Conservation (phyloP, 2,113 vertebrate genomes). For the Coracopsis vasa region DNA sequence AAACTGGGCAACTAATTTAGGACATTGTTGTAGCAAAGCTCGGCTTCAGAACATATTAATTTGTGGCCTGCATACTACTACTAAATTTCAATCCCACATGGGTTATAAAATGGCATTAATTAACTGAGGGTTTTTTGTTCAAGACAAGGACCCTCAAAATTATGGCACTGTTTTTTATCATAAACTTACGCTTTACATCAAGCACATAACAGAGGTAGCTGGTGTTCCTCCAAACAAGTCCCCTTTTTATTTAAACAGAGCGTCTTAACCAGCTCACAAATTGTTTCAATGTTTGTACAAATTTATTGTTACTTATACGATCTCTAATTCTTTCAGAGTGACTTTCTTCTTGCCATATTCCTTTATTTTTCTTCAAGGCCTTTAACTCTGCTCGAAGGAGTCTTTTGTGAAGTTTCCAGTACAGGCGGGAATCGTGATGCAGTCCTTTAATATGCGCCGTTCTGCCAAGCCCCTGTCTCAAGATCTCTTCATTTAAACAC, state of each 20-base stretch:
- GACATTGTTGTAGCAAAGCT: neutral
- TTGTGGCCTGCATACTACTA: neutral
- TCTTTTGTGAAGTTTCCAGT: slow-evolving; percentile 86
- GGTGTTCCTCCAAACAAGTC: neutral
- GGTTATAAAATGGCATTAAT: rapidly evolving
- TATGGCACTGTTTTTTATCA: neutral
- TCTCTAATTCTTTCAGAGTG: slow-evolving; percentile 73
- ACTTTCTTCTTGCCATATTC: slow-evolving; percentile 86
- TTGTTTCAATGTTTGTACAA: slow-evolving; percentile 72
- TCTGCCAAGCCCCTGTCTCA: slow-evolving; percentile 85
- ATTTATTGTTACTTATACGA: slow-evolving; percentile 46
- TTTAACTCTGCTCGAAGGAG: slow-evolving; percentile 87
- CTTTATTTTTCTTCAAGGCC: slow-evolving; percentile 83
- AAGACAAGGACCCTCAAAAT: neutral
- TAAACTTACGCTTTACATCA: too few relatives aligned
- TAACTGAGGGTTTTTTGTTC: neutral
- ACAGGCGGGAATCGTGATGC: slow-evolving; percentile 73
- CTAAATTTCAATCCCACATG: rapidly evolving
- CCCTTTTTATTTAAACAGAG: neutral
- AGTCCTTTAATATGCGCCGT: slow-evolving; percentile 77
- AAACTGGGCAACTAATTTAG: neutral
- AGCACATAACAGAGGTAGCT: rapidly evolving
- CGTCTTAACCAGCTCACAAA: slow-evolving; percentile 66
- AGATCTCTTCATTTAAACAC: slow-evolving; percentile 87
- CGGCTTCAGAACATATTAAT: neutral